Evolutionary conservation across 2,113 vertebrate genomes (phyloP).

Genomic region (Siniperca chuatsi): DNA sequence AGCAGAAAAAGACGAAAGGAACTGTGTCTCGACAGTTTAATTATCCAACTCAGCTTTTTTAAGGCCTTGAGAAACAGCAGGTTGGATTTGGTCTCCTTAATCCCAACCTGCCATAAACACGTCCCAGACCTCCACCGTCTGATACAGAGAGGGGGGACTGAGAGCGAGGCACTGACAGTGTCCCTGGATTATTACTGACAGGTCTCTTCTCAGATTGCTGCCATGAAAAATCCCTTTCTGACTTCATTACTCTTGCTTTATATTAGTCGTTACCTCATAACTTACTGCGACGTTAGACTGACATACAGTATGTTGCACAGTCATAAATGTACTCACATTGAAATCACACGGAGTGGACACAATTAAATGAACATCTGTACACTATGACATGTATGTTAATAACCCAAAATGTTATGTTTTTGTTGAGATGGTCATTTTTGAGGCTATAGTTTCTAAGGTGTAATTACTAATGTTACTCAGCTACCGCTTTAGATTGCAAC

Average conservation of each 20-base stretch:
- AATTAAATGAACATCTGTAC: neutral
- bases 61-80: constrained; percentile 76
- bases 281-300: neutral
- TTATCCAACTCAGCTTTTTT: constrained; percentile 75
- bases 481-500: neutral
- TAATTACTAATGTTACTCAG: neutral
- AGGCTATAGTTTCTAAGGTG: neutral
- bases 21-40: constrained; percentile 75
- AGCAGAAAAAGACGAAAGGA: constrained; percentile 45
- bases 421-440: neutral
- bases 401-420: neutral
- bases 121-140: constrained; percentile 54
- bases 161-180: neutral
- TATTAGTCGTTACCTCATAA: neutral
- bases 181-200: constrained; percentile 11
- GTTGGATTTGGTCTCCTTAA: constrained; percentile 70
- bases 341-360: neutral
- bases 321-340: neutral
- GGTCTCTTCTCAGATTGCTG: neutral
- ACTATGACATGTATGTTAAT: neutral
- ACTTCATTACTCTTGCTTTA: neutral
- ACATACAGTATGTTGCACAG: neutral
- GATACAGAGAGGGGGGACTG: constrained; percentile 34
- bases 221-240: neutral
- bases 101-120: constrained; percentile 71